Percentiles rank a stretch among this genome's conserved stretches.
phyloP scores from a whole-genome alignment of 2,113 vertebrate genomes.

The Macroglossus sobrinus region DNA sequence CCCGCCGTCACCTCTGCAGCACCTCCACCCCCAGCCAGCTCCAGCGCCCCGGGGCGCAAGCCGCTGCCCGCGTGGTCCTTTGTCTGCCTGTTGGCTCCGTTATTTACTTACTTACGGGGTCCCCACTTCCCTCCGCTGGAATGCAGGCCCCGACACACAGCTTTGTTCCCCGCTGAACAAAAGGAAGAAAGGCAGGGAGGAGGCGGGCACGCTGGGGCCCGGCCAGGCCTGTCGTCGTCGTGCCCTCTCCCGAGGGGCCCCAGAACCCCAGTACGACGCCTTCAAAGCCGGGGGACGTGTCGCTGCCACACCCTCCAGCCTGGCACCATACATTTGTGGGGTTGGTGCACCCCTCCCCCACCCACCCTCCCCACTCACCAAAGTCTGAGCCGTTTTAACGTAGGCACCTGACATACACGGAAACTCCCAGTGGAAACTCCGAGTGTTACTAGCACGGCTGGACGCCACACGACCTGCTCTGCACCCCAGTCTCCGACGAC shows the following conservation, averaged over 20 bases:
- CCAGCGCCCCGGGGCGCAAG: neutral
- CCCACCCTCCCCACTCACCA: neutral
- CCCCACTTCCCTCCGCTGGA: neutral
- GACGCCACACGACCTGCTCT: neutral
- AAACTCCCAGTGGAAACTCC: neutral
- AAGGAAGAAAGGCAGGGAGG: neutral
- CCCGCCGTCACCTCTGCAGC: accelerated
- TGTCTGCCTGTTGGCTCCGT: neutral
- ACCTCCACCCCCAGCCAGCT: neutral
- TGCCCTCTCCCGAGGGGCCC: neutral
- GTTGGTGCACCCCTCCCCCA: neutral
- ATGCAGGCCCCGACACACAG: neutral
- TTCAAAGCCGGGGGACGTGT: no score
- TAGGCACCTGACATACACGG: neutral
- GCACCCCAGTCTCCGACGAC: neutral
- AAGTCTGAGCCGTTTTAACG: neutral
- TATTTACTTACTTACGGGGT: neutral
- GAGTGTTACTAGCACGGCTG: neutral
- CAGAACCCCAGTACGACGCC: neutral
- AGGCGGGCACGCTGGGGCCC: neutral
- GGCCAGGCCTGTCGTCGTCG: neutral
- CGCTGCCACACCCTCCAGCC: neutral
- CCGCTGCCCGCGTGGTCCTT: no score
- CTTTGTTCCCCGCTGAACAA: neutral
- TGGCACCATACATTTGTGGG: neutral